A percentile compares a stretch with the other conserved stretches of the same genome.
Evolutionary conservation across 2,113 vertebrate species (phyloP).

Genomic region (Myotis lucifugus): DNA sequence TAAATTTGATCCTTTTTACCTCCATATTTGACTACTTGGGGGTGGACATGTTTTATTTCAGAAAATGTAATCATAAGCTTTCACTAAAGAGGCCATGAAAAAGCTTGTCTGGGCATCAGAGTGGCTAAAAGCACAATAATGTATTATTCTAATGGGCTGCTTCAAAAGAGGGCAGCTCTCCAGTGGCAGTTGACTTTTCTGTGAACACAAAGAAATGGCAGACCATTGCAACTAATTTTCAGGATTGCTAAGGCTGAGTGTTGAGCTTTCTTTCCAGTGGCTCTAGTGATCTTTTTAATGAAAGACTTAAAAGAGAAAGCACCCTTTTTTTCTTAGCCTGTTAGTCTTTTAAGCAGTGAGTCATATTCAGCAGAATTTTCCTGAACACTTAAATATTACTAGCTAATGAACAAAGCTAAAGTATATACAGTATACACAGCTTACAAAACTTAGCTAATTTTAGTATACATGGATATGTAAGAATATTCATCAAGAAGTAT

Average conservation of each 20-base stretch:
- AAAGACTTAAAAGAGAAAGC: not conserved
- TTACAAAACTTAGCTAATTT: not conserved
- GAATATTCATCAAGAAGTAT: not conserved
- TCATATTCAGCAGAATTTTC: not conserved
- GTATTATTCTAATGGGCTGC: slow-evolving; percentile 1
- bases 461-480: not conserved
- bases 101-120: not conserved
- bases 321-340: not conserved
- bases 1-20: not conserved
- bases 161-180: slow-evolving; percentile 7
- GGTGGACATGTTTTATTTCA: not conserved
- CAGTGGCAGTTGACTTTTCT: not conserved
- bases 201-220: slow-evolving; percentile 3
- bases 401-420: not conserved
- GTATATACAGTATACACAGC: not conserved
- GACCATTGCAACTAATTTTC: not conserved
- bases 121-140: not conserved
- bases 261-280: not conserved
- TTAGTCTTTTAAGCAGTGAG: not conserved
- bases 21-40: not conserved
- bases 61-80: not conserved
- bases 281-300: not conserved
- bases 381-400: not conserved
- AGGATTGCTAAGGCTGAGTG: not conserved
- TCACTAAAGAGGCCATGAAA: not conserved